These are phyloP conservation scores for Calidris pygmaea DNA, from an alignment of 2,113 vertebrate species.

Conservation along the genomic window DNA sequence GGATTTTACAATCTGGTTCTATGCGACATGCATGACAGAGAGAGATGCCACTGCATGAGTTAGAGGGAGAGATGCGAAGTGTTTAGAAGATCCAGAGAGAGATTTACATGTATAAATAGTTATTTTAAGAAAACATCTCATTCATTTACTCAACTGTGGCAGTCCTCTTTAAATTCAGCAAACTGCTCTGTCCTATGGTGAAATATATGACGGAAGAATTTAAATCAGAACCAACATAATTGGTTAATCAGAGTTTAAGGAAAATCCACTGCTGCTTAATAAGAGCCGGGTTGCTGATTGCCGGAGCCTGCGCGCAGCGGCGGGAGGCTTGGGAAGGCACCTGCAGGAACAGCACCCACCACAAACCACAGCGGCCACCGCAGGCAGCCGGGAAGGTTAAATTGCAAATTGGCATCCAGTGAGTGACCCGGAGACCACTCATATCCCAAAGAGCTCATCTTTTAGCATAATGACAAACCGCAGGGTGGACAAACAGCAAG, in stretches of 20 bases:
- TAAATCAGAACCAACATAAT: constrained; percentile 2
- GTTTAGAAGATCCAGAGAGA: constrained; percentile 6
- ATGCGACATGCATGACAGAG: constrained; percentile 5
- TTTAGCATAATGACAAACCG: background rate
- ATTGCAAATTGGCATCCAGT: too few relatives aligned
- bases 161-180: constrained; percentile 6
- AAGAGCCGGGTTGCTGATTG: background rate
- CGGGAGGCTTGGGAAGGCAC: background rate
- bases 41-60: constrained; percentile 16
- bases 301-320: background rate
- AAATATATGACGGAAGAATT: background rate
- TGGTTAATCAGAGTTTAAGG: constrained; percentile 43
- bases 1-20: constrained; percentile 6
- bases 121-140: constrained; percentile 52
- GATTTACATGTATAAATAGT: constrained; percentile 39
- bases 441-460: background rate
- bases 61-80: background rate
- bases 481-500: rapidly evolving
- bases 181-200: background rate
- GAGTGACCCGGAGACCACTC: background rate
- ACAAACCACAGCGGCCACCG: rapidly evolving
- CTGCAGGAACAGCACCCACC: background rate
- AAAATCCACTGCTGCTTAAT: background rate
- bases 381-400: background rate
- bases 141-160: constrained; percentile 19